Conservation (phyloP, 2,888 invertebrate species). For the Coelogynopora nodosa region DNA sequence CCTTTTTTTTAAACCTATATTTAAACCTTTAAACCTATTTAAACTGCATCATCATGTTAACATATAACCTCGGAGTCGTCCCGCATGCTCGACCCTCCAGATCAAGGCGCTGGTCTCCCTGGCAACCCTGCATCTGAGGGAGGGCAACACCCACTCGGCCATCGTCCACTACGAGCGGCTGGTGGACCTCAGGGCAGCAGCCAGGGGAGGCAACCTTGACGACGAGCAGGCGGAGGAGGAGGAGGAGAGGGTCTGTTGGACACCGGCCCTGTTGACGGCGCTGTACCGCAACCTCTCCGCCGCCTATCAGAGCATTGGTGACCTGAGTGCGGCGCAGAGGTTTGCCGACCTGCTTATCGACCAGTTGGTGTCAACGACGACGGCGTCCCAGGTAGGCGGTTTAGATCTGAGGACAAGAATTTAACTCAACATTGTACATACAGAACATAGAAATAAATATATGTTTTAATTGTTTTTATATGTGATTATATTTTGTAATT, state of each 20-base stretch:
- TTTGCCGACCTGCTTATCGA: background rate
- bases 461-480: too few species aligned
- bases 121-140: slow-evolving; percentile 56
- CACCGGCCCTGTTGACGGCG: slow-evolving; percentile 55
- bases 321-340: slow-evolving; percentile 48
- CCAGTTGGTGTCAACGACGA: too few species aligned
- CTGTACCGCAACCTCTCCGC: slow-evolving; percentile 58
- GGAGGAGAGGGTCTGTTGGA: slow-evolving; percentile 56
- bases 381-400: too few species aligned
- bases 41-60: too few species aligned
- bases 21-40: too few species aligned
- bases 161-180: slow-evolving; percentile 58
- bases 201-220: slow-evolving; percentile 45
- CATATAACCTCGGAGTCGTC: too few species aligned
- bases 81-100: too few species aligned
- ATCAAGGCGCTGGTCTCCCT: slow-evolving; percentile 58
- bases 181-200: slow-evolving; percentile 53
- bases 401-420: too few species aligned
- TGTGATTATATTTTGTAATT: too few species aligned
- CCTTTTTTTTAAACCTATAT: too few species aligned
- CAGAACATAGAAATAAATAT: too few species aligned
- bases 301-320: slow-evolving; percentile 58
- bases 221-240: slow-evolving; percentile 49
- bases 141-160: slow-evolving; percentile 55
- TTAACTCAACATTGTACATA: too few species aligned